Evolutionary conservation across 2,797 vertebrate species (phyloP).

Genomic region (Urophycis tenuis): DNA sequence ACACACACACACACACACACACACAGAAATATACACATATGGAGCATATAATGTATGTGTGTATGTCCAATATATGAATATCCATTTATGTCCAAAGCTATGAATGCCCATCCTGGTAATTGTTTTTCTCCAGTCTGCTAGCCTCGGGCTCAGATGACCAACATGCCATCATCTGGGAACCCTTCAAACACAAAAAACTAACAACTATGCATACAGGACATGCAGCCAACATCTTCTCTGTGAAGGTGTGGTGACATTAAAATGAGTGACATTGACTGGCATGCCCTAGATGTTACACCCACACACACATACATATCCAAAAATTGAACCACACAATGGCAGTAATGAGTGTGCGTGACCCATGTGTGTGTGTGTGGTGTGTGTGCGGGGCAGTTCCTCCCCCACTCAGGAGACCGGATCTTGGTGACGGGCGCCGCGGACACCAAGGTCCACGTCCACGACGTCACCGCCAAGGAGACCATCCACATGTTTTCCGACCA

Average conservation of each 20-base stretch:
- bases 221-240: slow-evolving; percentile 97
- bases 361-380: slow-evolving; percentile 7
- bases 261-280: background rate
- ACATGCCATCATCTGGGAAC: slow-evolving; percentile 97
- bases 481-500: slow-evolving; percentile 99
- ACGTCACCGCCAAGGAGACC: slow-evolving; percentile 92
- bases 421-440: slow-evolving; percentile 93
- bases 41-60: too few species aligned
- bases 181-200: slow-evolving; percentile 91
- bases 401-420: slow-evolving; percentile 92
- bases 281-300: background rate
- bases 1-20: too few species aligned
- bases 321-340: background rate
- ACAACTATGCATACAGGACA: slow-evolving; percentile 98
- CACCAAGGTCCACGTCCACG: slow-evolving; percentile 97
- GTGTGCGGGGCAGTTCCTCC: slow-evolving; percentile 78
- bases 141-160: slow-evolving; percentile 98
- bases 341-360: background rate
- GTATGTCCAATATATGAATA: background rate
- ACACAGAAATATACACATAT: background rate
- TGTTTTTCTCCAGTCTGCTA: slow-evolving; percentile 73
- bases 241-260: slow-evolving; percentile 77
- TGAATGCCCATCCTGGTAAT: slow-evolving; percentile 14
- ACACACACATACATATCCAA: background rate
- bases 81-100: background rate